These are phyloP conservation scores for Eristalinus aeneus DNA, from an alignment of 2,888 invertebrate genomes.

Conservation along the genomic window DNA sequence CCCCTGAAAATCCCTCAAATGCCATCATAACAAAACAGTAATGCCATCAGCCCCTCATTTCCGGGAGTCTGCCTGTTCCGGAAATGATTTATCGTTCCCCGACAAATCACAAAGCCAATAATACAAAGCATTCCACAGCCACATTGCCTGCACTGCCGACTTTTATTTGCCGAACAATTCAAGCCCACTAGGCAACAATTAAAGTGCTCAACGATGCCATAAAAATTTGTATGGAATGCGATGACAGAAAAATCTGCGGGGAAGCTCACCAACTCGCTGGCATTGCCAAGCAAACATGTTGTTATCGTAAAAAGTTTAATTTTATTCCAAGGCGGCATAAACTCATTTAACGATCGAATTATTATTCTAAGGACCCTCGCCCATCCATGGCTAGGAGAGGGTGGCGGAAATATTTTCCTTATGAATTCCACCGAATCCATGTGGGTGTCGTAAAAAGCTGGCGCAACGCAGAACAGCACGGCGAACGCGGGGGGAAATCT, in stretches of 20 bases:
- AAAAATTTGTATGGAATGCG: conserved; percentile 4
- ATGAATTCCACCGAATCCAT: conserved; percentile 41
- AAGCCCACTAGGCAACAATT: conserved; percentile 31
- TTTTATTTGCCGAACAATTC: conserved; percentile 24
- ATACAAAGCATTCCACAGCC: neutral
- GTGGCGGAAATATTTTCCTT: conserved; percentile 22
- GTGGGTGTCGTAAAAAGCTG: conserved; percentile 42
- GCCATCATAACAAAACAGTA: neutral
- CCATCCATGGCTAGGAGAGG: neutral
- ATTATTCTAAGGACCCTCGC: conserved; percentile 44
- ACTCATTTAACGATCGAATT: conserved; percentile 55
- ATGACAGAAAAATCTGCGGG: neutral
- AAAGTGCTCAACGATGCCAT: conserved; percentile 39
- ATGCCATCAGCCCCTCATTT: neutral
- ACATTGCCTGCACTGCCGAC: neutral
- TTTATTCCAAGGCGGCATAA: conserved; percentile 53
- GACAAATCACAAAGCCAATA: conserved; percentile 36
- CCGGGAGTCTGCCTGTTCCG: neutral
- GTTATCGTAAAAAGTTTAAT: conserved; percentile 61
- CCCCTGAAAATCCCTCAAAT: conserved; percentile 11
- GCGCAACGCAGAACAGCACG: neutral
- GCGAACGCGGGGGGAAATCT: conserved; percentile 3
- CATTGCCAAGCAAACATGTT: conserved; percentile 37
- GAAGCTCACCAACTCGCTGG: neutral
- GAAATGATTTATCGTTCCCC: conserved; percentile 35